Evolutionary conservation across 2,113 vertebrate species (phyloP), one percentile per base, ranked within the genome.

Genomic region (Chaetodon auriga): DNA sequence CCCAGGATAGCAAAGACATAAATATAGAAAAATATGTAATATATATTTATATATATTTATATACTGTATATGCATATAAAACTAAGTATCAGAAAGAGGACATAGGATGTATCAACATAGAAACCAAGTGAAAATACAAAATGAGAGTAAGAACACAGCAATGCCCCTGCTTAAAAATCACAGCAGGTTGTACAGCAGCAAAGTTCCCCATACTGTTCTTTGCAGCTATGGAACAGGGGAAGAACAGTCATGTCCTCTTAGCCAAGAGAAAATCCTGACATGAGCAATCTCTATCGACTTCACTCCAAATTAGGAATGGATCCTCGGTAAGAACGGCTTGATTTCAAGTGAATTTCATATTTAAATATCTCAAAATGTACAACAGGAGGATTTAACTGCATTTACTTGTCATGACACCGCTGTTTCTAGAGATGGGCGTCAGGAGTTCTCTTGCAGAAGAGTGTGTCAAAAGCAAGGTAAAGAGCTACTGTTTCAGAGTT

Each of bases 171-270:
- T 87, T 83, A 19, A 82, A 88, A 90, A 91, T 91, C 87, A 78
- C 93, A 94, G 92, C 90, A 92, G 92, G 93, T 93, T 85, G 82
- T 92, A 94, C 94, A 96, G 95, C 95, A 96, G 94, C 95, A 94
- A 89, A 84, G 90, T 90, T 86, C 84, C 93, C 89, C 89, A 30
- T 66, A 70, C 79, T 89, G 85, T 91, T 92, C 89, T 87, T 81
- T 88, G 89, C 88, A 92, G 92, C 90, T 75, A 80, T 83, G 84
- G 89, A 90, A 92, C 91, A 90, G 86, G 89, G 90, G 82, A 79
- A 64, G 73, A 92, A 92, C 92, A 87, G 92, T 94, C 93, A 89
- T 94, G 91, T 94, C 92, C 93, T 93, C 91, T 94, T 80, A 82
- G 89, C 89, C 83, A 90, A 92, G 83, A 95, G 81, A 93, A 85